phyloP scores from a whole-genome alignment of 2,113 vertebrate genomes.

The Odocoileus hemionus region DNA sequence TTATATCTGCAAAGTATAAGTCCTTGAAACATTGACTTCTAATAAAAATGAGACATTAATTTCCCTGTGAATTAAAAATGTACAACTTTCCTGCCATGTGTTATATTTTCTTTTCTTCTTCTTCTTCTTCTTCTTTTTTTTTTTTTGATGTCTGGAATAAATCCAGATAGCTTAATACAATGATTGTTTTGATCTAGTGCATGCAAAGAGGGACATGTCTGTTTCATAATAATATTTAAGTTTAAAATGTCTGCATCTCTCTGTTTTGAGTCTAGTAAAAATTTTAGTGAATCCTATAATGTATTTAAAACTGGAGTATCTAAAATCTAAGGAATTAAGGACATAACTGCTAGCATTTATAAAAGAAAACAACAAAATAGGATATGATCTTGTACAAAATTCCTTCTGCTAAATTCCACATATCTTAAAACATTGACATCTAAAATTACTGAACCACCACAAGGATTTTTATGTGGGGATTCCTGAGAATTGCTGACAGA shows the following conservation, averaged over 20 bases:
- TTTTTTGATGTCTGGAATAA: background rate
- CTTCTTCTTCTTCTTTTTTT: too few relatives aligned
- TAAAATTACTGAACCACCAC: background rate
- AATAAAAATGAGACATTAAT: background rate
- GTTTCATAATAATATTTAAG: background rate
- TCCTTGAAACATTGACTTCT: background rate
- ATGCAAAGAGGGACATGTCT: background rate
- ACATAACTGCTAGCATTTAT: background rate
- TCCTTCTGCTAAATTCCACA: background rate
- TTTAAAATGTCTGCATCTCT: background rate
- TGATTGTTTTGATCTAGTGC: background rate
- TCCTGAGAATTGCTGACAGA: background rate
- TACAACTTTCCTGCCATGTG: background rate
- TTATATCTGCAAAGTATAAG: background rate
- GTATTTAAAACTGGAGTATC: background rate
- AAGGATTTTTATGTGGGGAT: background rate
- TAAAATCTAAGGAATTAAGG: background rate
- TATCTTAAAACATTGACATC: background rate
- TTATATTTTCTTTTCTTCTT: background rate
- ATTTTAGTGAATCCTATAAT: background rate
- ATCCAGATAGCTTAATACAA: background rate
- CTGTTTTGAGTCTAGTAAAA: background rate
- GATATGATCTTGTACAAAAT: background rate
- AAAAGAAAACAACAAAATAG: background rate
- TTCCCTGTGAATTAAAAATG: background rate